A percentile compares a stretch with the other conserved stretches of the same genome.
Conservation (phyloP, 2,888 invertebrate genomes). For the Apotomis betuletana region DNA sequence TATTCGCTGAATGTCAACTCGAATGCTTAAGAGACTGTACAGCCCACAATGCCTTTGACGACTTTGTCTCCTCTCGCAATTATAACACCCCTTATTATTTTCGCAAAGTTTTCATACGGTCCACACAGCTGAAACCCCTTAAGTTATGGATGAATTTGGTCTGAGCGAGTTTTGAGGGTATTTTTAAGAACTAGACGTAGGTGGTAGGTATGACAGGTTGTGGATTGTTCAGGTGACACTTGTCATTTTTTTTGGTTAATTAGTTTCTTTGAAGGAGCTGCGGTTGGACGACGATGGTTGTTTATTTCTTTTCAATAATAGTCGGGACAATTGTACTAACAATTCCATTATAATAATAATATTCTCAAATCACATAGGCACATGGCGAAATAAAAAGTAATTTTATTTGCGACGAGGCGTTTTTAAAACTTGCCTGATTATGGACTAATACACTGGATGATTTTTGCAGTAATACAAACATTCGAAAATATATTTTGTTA, state of each 20-base stretch:
- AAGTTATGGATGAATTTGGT: conserved; percentile 42
- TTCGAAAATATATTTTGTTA: too few relatives aligned
- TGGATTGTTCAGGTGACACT: conserved; percentile 34
- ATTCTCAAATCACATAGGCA: background rate
- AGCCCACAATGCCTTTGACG: conserved; percentile 78
- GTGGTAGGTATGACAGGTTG: conserved; percentile 37
- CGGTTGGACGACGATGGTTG: conserved; percentile 25
- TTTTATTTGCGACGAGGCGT: too few relatives aligned
- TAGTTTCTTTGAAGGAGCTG: conserved; percentile 37
- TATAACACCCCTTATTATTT: conserved; percentile 78
- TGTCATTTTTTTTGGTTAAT: conserved; percentile 33
- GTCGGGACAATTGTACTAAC: background rate
- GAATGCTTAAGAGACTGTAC: conserved; percentile 77
- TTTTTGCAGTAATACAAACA: too few relatives aligned
- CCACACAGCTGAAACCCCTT: background rate
- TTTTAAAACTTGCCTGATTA: too few relatives aligned
- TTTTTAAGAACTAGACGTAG: conserved; percentile 37
- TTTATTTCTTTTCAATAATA: conserved; percentile 17
- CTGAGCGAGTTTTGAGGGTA: too few relatives aligned
- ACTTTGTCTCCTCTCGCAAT: conserved; percentile 81
- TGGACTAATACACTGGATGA: too few relatives aligned
- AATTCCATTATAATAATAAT: background rate
- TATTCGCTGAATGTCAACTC: conserved; percentile 72
- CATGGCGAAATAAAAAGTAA: background rate
- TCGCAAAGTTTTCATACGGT: conserved; percentile 52